Evolutionary conservation across 92 coral and sea anemone species (phyloP), one percentile per base, ranked within the genome.

Genomic region (Actinernus sp.): DNA sequence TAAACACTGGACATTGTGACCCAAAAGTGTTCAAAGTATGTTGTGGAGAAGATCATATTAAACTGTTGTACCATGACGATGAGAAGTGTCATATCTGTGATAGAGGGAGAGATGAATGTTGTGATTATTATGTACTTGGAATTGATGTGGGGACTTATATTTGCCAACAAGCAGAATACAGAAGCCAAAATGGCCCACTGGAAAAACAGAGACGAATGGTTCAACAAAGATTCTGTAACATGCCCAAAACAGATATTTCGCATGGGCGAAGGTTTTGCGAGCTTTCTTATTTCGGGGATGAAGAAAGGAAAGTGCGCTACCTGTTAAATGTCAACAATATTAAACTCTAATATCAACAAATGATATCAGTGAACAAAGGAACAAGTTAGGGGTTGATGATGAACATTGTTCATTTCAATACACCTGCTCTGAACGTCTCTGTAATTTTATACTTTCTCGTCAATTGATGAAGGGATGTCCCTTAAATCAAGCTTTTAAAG

Each of bases 11-110:
- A 1, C 76, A 81, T 64, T 30, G 59, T 53, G 60, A 63, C 29
- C 74, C 81, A 26, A 32, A 68, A 19, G 68, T 23, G 3, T 74
- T 11, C 25, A 65, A 74, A 49, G 58, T 66, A 5, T 82, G 83
- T 40, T 82, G 76, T 82, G 33, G 49, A 8, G 49, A 67, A 2
- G 44, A 76, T 31, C 90, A 84, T 34, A 17, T 77, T 3, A 49
- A 53, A 0, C 48, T 76, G 3, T 70, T 77, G 14, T 31, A 57
- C 22, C 55, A 60, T 10, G 55, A 72, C 3, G 12, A 9, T 20
- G 54, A 29, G 23, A 29, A 26, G 23, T 73, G 81, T 49, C 72
- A 61, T 5, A 24, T 17, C 22, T 73, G 73, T 23, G 37, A 29
- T 0, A 73, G 25, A 19, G 25, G 44, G 21, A 27, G 81, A 31